Percentiles rank a stretch among this genome's conserved stretches.
phyloP scores from a whole-genome alignment of 2,113 vertebrate species.

The Telmatochromis sp. region DNA sequence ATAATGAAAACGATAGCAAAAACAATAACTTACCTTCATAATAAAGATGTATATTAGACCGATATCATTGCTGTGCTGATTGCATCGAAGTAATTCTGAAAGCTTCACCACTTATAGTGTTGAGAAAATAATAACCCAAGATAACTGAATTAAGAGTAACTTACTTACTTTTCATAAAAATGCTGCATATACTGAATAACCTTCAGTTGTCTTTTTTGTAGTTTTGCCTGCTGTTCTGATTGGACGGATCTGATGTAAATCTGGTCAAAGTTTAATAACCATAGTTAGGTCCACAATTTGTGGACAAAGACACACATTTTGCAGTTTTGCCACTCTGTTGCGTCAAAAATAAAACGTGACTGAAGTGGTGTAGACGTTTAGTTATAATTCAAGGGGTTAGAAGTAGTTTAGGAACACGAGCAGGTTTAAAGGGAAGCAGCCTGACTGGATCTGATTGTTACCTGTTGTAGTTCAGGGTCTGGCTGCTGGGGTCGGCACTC shows the following conservation, averaged over 20 bases:
- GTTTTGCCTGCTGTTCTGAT: background rate
- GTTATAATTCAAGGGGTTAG: accelerated
- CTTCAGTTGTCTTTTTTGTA: background rate
- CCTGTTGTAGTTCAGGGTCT: background rate
- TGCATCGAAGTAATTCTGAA: background rate
- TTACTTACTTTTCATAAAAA: background rate
- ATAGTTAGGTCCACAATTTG: background rate
- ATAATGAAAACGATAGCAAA: background rate
- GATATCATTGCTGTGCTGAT: background rate
- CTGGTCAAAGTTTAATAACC: background rate
- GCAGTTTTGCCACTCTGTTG: accelerated
- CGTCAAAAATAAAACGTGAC: background rate
- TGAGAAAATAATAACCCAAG: background rate
- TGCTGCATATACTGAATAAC: background rate
- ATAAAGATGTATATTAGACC: background rate
- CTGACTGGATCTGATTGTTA: background rate
- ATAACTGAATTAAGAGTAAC: background rate
- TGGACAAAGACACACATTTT: background rate
- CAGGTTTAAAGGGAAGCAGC: background rate
- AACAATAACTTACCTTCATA: background rate
- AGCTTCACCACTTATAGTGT: no score
- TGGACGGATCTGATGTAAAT: background rate
- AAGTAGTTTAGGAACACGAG: background rate
- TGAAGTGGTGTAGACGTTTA: background rate
- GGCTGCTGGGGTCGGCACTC: background rate